A percentile compares a stretch with the other conserved stretches of the same genome.
These are phyloP conservation scores for Euplagia quadripunctaria DNA, from an alignment of 2,888 invertebrate genomes.

Conservation along the genomic window DNA sequence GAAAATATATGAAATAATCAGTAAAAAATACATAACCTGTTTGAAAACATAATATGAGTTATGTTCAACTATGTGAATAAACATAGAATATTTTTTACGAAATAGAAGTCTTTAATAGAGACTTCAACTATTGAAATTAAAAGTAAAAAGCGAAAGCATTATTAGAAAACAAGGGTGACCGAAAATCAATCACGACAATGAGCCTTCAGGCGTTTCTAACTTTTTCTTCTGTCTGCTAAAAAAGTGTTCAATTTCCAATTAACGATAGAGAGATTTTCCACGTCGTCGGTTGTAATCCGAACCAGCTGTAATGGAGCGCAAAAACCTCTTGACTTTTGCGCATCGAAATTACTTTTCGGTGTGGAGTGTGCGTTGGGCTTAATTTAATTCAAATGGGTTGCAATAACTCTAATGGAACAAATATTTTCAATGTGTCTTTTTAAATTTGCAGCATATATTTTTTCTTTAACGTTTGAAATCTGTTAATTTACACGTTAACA, in stretches of 20 bases:
- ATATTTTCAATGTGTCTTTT: conserved; percentile 19
- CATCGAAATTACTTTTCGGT: conserved; percentile 43
- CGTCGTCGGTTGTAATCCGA: conserved; percentile 62
- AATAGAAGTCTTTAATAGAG: neutral
- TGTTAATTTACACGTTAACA: too few species aligned
- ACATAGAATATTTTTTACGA: neutral
- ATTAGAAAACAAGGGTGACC: conserved; percentile 8
- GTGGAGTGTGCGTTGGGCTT: conserved; percentile 29
- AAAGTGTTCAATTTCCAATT: conserved; percentile 73
- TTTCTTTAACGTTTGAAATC: too few species aligned
- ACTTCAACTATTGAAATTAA: neutral
- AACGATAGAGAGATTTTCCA: conserved; percentile 75
- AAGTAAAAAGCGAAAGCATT: conserved; percentile 5
- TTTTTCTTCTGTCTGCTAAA: conserved; percentile 43
- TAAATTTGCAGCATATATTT: neutral
- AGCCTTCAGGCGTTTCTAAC: conserved; percentile 18
- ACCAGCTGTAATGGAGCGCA: conserved; percentile 63
- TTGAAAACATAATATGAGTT: neutral
- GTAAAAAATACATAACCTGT: too few species aligned
- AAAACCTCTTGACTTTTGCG: conserved; percentile 55
- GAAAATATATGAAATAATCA: neutral
- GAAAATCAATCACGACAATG: conserved; percentile 23
- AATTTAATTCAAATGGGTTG: conserved; percentile 41
- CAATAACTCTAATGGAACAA: conserved; percentile 28
- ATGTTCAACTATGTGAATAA: neutral